Conservation (phyloP, 2,888 invertebrate genomes). For the Zootermopsis nevadensis region DNA sequence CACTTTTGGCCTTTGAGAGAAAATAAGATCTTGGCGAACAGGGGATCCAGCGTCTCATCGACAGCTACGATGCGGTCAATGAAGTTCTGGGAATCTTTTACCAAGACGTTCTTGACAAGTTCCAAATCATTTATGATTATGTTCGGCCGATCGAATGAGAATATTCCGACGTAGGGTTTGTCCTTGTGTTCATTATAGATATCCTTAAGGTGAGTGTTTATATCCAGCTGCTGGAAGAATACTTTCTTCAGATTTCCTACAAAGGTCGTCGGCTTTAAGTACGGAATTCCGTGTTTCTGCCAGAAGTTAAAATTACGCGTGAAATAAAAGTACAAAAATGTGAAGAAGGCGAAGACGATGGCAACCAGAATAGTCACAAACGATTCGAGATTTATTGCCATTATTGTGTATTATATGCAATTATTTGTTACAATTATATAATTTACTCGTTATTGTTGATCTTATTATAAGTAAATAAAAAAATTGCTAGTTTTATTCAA, state of each 20-base stretch:
- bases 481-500: no score
- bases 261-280: conserved; percentile 38
- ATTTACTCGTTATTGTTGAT: neutral
- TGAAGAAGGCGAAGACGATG: neutral
- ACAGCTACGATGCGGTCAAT: neutral
- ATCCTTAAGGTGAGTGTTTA: neutral
- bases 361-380: no score
- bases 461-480: no score
- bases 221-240: conserved; percentile 17
- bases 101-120: conserved; percentile 22
- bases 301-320: conserved; percentile 45
- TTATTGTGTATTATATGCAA: neutral
- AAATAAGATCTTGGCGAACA: conserved; percentile 24
- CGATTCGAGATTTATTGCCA: no score
- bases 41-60: conserved; percentile 20
- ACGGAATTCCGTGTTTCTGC: conserved; percentile 35
- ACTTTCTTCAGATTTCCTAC: conserved; percentile 46
- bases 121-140: conserved; percentile 35
- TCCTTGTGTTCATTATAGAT: conserved; percentile 33
- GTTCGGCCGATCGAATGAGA: conserved; percentile 29
- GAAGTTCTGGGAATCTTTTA: conserved; percentile 43
- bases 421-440: neutral
- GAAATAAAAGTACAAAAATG: conserved; percentile 35
- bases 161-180: conserved; percentile 40
- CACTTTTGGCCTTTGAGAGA: conserved; percentile 28